These are phyloP conservation scores for Heliconius eleuchia DNA, from an alignment of 1,140 invertebrate species.

Conservation along the genomic window DNA sequence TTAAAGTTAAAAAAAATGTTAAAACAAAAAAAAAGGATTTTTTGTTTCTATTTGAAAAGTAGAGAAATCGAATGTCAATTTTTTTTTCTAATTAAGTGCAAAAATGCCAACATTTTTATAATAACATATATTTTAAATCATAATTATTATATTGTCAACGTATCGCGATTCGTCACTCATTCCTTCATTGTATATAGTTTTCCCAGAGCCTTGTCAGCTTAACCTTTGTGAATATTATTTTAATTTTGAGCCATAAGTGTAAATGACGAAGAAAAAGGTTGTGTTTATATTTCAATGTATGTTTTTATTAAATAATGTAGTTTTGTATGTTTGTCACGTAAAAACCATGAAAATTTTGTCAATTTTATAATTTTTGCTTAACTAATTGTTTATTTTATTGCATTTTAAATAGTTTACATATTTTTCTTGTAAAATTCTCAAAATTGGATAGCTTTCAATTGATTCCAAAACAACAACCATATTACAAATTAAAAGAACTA, in stretches of 20 bases:
- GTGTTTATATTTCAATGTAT: not conserved
- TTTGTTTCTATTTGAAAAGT: too few species aligned
- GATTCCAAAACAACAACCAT: too few species aligned
- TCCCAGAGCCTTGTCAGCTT: constrained; percentile 9
- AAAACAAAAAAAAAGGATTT: too few species aligned
- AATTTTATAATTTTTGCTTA: too few species aligned
- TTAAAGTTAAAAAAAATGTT: not conserved
- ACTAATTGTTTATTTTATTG: too few species aligned
- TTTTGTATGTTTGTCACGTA: too few species aligned
- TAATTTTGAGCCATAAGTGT: not conserved
- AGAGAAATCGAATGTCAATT: not conserved
- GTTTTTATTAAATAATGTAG: not conserved
- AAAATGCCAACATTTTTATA: not conserved
- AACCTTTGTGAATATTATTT: constrained; percentile 12
- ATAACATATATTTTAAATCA: not conserved
- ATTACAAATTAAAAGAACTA: too few species aligned
- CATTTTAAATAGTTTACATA: too few species aligned
- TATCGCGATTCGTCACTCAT: not conserved
- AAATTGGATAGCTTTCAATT: too few species aligned
- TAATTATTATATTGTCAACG: constrained; percentile 11
- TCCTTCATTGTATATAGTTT: not conserved
- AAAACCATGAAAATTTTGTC: too few species aligned
- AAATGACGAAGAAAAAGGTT: not conserved
- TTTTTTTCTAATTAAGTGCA: not conserved
- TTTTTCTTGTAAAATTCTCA: too few species aligned